Conservation (phyloP, 2,797 vertebrate genomes). For the Sebastes miniatus region DNA sequence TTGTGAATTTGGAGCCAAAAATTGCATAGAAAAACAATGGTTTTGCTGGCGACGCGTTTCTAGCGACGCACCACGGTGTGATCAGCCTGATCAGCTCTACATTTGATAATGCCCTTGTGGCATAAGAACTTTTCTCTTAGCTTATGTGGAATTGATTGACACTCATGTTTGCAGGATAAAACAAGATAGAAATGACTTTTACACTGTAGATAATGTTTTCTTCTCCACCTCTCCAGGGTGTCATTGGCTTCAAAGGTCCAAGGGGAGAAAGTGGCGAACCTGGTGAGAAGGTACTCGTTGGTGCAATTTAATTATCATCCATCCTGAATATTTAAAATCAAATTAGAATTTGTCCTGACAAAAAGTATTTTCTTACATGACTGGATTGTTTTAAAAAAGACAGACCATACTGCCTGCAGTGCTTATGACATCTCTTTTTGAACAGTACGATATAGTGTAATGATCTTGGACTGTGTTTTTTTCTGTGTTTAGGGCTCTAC, state of each 20-base stretch:
- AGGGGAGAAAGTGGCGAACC: conserved; percentile 83
- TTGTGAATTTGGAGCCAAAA: not conserved
- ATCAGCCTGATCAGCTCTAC: accelerated
- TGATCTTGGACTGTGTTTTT: not conserved
- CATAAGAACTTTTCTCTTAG: not conserved
- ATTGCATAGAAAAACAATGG: too few relatives aligned
- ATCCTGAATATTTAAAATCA: not conserved
- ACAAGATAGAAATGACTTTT: too few relatives aligned
- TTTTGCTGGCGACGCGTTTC: too few relatives aligned
- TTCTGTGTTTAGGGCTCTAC: conserved; percentile 79
- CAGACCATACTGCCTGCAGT: not conserved
- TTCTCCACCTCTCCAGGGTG: conserved; percentile 77
- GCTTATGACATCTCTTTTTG: not conserved
- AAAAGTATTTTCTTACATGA: not conserved
- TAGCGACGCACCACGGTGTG: too few relatives aligned
- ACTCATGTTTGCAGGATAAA: not conserved
- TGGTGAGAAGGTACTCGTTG: conserved; percentile 84
- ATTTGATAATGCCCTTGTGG: not conserved
- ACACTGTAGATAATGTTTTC: not conserved
- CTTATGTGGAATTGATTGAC: not conserved
- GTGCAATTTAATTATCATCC: not conserved
- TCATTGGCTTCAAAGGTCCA: conserved; percentile 78
- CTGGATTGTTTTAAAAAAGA: not conserved
- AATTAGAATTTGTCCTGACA: not conserved
- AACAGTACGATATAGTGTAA: not conserved